Evolutionary conservation across 2,797 vertebrate species (phyloP), one percentile per base, ranked within the genome.

Genomic region (Simalia tracyae): DNA sequence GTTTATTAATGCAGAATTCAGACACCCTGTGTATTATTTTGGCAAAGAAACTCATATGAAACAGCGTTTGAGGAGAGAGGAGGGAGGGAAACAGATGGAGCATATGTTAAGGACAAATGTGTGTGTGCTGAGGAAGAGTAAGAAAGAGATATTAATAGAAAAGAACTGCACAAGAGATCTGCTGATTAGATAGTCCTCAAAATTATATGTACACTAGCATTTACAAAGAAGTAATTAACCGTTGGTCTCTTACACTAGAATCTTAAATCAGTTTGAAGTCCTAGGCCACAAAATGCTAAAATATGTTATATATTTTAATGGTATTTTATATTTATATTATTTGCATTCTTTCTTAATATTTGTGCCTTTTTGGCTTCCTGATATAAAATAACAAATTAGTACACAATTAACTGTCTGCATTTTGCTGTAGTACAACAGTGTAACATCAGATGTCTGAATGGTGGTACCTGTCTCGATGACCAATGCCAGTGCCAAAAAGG

Each of bases 401-500:
- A 0, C 5, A 24, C 89, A 5, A 19, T 1, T 92, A 0, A 81
- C 1, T 95, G 22, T 90, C 68, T 93, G 9, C 46, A 85, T 89
- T 90, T 56, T 1, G n/a, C 94, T 92, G 90, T 95, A 98, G 98
- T 95, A 46, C 97, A 97, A 84, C 97, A 98, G 90, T 98, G 98
- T 96, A 98, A 94, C 1, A 92, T 97, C 92, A 97, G 98, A 81
- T 98, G 98, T 94, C 97, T 98, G 97, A 98, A 98, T 0, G 98
- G 98, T 0, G 98, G 98, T 22, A 96, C 95, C 0, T 98, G 98
- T 57, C 54, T 84, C 0, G 97, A 96, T 0, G 97, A 98, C 93
- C 97, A 84, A 0, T 98, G 98, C 92, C 97, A 97, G 90, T 98
- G 98, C 95, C 98, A 97, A 93, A 98, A 98, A 88, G 98, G 98